Base-by-base conservation (phyloP, 1,140 invertebrate species). In the Papilio aristodemus region DNA sequence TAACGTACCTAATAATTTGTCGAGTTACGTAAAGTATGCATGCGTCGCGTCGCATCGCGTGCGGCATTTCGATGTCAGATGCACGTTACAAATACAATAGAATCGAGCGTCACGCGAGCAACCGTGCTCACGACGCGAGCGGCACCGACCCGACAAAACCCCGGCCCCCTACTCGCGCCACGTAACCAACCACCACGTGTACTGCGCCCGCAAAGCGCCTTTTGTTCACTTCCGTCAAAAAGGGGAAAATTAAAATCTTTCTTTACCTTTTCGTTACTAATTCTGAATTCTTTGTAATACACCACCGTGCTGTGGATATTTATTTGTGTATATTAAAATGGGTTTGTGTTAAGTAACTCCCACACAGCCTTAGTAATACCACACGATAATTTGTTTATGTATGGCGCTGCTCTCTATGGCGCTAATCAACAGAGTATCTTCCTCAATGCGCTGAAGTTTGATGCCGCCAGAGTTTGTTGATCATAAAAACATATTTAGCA, bases 31-130 rank as follows among this genome's bases (percentile, higher is more conserved):
- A 54, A 54, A 17, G 19, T 54, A 19, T 54, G 6, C 27, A 2
- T 32, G 6, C 27, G n/a, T n/a, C n/a, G n/a, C n/a, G n/a, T n/a
- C n/a, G 27, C 27, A 54, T 54, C 46, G 46, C 46, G 46, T 54
- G 46, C 46, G 19, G 9, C 46, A 54, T 25, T 25, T 54, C 2
- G 17, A 11, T 5, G 46, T 22, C 19, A 54, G 22, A 54, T 54
- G 46, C 46, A 54, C 46, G 46, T 54, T 54, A 54, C n/a, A n/a
- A n/a, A n/a, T n/a, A n/a, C 46, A 22, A 22, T 54, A 54, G 11
- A 54, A 22, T 6, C 9, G 17, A 54, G 10, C 17, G 46, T 54
- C 46, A 54, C 46, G 46, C 46, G 46, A 54, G 46, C 46, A 54
- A 54, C 46, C 46, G 19, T 22, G 22, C 46, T 54, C 46, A 54